Evolutionary conservation across 2,888 invertebrate species (phyloP), one percentile per base, ranked within the genome.

Genomic region (Lepidochitona cinerea): DNA sequence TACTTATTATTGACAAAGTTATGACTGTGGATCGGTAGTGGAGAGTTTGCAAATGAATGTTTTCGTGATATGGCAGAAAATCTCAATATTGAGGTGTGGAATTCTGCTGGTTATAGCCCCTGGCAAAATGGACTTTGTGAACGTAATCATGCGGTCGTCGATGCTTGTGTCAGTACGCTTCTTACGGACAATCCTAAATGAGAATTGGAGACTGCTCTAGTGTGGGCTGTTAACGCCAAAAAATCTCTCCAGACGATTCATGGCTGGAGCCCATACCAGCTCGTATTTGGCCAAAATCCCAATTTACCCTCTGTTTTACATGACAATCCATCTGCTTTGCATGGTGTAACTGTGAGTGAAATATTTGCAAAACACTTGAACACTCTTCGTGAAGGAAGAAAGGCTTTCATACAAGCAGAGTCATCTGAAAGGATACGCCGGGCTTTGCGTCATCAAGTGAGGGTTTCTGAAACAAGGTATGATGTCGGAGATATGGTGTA

Each of bases 1-100:
- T n/a, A n/a, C n/a, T n/a, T n/a, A n/a, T n/a, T 33, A 52, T 73
- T 18, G 71, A 73, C 12, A 73, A 77, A 23, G 54, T 74, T 18
- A 53, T 76, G 65, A 76, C 29, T 73, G 12, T 76, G 76, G 74
- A 74, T 71, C 59, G 75, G 72, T 14, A 74, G 64, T 67, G 74
- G 70, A 9, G 74, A 75, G 37, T 75, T 77, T 77, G 77, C 71
- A 26, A 76, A 75, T 68, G 76, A 76, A 29, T 53, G 72, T 36
- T 75, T 74, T 37, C 37, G 70, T 18, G 71, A 75, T 66, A 74
- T 78, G 78, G 70, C 74, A 66, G 72, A 59, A 12, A 75, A 72
- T 65, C 37, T 77, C n/a, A n/a, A n/a, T n/a, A n/a, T n/a, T n/a
- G n/a, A n/a, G n/a, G n/a, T n/a, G n/a, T n/a, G n/a, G n/a, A n/a